These are phyloP conservation scores for Rhodinocichla rosea DNA, from an alignment of 2,113 vertebrate species.

Conservation along the genomic window DNA sequence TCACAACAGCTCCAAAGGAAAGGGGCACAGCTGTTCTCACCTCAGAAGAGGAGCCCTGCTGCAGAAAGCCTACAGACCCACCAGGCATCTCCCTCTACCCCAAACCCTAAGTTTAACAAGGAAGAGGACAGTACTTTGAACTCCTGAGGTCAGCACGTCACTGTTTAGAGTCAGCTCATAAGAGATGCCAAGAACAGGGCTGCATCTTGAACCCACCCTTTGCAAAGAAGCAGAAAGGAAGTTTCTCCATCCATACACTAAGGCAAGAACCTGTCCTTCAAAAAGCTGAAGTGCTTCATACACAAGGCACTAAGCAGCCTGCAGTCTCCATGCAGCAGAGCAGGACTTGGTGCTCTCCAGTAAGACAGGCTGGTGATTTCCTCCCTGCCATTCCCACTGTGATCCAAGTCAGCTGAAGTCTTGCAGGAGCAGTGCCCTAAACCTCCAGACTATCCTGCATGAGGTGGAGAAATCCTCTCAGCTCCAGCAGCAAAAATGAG, in stretches of 20 bases:
- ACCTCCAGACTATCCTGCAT: background rate
- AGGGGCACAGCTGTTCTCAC: background rate
- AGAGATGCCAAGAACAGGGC: background rate
- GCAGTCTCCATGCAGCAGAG: background rate
- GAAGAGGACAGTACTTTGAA: background rate
- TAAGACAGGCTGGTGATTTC: background rate
- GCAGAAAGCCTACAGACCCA: background rate
- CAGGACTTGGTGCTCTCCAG: background rate
- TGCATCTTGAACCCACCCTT: background rate
- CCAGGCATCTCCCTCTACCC: background rate
- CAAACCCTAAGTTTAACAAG: background rate
- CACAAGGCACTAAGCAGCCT: background rate
- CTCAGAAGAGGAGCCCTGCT: background rate
- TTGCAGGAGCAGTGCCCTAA: background rate
- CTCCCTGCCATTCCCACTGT: background rate
- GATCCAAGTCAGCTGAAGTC: background rate
- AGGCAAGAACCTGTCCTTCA: background rate
- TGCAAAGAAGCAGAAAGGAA: background rate
- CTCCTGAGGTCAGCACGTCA: background rate
- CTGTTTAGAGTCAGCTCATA: background rate
- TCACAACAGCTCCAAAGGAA: background rate
- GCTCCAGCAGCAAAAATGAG: background rate
- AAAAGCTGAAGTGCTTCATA: background rate
- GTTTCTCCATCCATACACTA: background rate
- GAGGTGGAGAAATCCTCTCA: background rate